Percentiles rank a stretch among this genome's conserved stretches.
Evolutionary conservation across 2,888 invertebrate genomes (phyloP).

Genomic region (Drosophila austrosaltans): DNA sequence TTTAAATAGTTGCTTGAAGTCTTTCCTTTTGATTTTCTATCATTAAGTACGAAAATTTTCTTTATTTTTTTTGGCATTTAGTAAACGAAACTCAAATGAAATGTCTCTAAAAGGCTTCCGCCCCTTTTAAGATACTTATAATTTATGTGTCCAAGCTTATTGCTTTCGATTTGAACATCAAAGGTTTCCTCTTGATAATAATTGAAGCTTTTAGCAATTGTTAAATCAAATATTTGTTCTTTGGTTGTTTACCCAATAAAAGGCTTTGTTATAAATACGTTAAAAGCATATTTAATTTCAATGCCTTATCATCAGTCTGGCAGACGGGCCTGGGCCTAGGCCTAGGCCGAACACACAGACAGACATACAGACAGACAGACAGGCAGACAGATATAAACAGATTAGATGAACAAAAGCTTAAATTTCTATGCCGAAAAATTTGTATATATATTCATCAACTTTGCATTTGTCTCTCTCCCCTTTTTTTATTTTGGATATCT

Average conservation of each 20-base stretch:
- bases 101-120: no score
- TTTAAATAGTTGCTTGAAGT: no score
- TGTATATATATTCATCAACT: conserved; percentile 1
- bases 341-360: no score
- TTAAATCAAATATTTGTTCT: background rate
- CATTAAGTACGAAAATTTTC: no score
- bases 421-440: background rate
- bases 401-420: background rate
- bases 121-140: no score
- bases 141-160: no score
- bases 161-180: background rate
- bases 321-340: no score
- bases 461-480: background rate
- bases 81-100: no score
- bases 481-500: background rate
- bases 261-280: background rate
- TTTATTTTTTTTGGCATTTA: no score
- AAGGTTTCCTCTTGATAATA: background rate
- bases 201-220: conserved; percentile 6
- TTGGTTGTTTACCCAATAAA: background rate
- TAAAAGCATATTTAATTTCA: conserved; percentile 2
- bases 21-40: no score
- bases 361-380: no score
- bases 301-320: conserved; percentile 1
- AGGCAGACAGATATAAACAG: background rate